Evolutionary conservation across 2,113 vertebrate genomes (phyloP).

Genomic region (Trichomycterus rosablanca): DNA sequence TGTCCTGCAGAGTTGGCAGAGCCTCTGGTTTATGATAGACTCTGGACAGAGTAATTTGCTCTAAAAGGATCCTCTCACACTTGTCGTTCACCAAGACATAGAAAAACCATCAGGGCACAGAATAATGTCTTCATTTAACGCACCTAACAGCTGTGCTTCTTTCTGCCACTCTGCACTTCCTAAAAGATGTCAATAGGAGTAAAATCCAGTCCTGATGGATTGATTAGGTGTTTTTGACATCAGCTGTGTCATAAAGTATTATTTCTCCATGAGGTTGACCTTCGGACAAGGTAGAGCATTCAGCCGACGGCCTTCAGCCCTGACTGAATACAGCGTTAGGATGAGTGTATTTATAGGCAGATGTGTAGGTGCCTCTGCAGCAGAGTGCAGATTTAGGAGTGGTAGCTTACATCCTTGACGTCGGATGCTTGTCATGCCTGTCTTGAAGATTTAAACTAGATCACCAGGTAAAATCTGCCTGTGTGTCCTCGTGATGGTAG

Average conservation of each 20-base stretch:
- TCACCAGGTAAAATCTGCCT: not conserved
- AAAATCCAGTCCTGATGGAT: too few relatives aligned
- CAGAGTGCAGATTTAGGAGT: not conserved
- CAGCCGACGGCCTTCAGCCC: not conserved
- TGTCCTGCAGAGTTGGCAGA: slow-evolving; percentile 2
- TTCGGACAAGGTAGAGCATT: slow-evolving; percentile 21
- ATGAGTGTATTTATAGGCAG: slow-evolving; percentile 11
- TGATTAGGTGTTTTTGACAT: too few relatives aligned
- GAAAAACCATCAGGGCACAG: slow-evolving; percentile 28
- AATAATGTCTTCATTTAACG: slow-evolving; percentile 21
- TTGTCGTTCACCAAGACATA: slow-evolving; percentile 12
- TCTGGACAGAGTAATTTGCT: slow-evolving; percentile 37
- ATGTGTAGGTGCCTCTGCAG: not conserved
- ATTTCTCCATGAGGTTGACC: slow-evolving; percentile 8
- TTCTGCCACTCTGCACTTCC: too few relatives aligned
- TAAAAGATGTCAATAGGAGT: too few relatives aligned
- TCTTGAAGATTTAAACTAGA: slow-evolving; percentile 2
- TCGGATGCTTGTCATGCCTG: not conserved
- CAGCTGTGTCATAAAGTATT: not conserved
- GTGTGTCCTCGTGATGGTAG: not conserved
- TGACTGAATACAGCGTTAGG: slow-evolving; percentile 6
- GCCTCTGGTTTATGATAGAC: slow-evolving; percentile 29
- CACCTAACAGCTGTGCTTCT: slow-evolving; percentile 16
- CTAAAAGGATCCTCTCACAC: slow-evolving; percentile 36
- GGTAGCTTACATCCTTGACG: not conserved